Evolutionary conservation across 2,888 invertebrate genomes (phyloP).

Genomic region (Harpalus rubripes): DNA sequence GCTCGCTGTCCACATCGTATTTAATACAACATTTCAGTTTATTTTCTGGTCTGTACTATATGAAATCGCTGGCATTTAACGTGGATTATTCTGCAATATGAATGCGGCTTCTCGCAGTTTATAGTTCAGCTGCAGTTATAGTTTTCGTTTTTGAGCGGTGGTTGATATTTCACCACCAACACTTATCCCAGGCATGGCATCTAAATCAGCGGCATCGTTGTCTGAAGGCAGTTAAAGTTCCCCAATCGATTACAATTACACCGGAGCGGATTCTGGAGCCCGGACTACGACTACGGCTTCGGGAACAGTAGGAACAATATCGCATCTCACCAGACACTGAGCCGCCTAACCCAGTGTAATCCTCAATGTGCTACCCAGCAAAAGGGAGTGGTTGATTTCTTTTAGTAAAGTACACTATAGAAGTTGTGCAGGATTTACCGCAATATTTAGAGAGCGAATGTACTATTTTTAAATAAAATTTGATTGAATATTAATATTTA

Average conservation of each 20-base stretch:
- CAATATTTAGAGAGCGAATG: no score
- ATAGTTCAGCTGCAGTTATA: no score
- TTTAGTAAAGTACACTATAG: neutral
- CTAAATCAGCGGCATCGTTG: slow-evolving; percentile 6
- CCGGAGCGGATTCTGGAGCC: slow-evolving; percentile 3
- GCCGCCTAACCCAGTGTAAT: slow-evolving; percentile 21
- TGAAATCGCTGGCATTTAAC: no score
- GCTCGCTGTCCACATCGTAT: no score
- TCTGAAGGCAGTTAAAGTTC: slow-evolving; percentile 20
- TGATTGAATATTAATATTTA: no score
- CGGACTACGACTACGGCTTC: neutral
- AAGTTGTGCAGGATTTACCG: no score
- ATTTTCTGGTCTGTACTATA: no score
- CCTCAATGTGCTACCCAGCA: neutral
- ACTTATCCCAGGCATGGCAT: neutral
- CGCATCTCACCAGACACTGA: slow-evolving; percentile 22
- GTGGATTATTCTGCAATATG: no score
- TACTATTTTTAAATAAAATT: no score
- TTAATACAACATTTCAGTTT: no score
- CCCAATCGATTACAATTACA: slow-evolving; percentile 34
- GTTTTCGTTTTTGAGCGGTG: neutral
- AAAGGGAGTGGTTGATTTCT: neutral
- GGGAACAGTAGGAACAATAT: slow-evolving; percentile 21
- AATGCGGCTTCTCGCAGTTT: no score
- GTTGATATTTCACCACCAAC: neutral